Evolutionary conservation across 2,113 vertebrate species (phyloP).

Genomic region (Chaetops frenatus): DNA sequence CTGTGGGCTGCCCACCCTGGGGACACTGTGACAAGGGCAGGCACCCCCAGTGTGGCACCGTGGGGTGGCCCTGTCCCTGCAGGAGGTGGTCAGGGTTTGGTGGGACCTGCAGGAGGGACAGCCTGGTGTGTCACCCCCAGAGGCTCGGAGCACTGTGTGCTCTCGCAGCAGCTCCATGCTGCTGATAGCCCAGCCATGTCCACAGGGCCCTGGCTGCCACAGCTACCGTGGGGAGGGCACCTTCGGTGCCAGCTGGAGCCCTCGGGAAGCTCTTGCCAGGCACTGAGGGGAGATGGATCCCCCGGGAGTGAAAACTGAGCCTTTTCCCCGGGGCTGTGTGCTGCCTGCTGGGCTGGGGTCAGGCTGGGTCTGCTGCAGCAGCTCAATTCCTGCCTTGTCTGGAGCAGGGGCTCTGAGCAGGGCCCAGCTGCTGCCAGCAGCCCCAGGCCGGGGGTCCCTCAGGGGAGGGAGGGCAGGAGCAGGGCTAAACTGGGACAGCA

Average conservation of each 20-base stretch:
- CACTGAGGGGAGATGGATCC: neutral
- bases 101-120: neutral
- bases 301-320: accelerated
- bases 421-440: neutral
- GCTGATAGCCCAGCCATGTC: accelerated
- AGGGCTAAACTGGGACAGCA: neutral
- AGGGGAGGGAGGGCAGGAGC: neutral
- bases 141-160: accelerated
- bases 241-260: neutral
- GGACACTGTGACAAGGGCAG: neutral
- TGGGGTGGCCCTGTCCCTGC: neutral
- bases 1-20: accelerated
- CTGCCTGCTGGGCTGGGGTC: neutral
- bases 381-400: neutral
- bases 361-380: neutral
- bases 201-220: neutral
- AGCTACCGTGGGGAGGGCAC: neutral
- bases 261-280: accelerated
- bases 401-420: accelerated
- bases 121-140: too few species aligned
- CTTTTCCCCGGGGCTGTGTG: accelerated
- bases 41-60: accelerated
- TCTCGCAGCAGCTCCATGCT: neutral
- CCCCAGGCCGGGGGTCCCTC: neutral
- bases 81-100: neutral